These are phyloP conservation scores for Nephrocerus scutellatus DNA, from an alignment of 2,888 invertebrate genomes.

Conservation along the genomic window DNA sequence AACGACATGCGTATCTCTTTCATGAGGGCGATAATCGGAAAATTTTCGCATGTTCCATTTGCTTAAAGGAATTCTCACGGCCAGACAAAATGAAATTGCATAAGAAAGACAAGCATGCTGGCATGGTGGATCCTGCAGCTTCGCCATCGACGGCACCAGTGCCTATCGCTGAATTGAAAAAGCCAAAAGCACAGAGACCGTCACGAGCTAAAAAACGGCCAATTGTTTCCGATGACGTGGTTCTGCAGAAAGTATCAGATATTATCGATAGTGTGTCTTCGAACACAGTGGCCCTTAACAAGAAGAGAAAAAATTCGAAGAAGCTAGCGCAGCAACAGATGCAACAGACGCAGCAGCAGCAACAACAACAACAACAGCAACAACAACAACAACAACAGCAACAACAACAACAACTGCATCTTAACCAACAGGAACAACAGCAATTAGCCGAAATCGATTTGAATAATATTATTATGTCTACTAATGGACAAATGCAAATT, in stretches of 20 bases:
- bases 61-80: conserved; percentile 43
- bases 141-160: conserved; percentile 14
- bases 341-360: conserved; percentile 24
- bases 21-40: conserved; percentile 44
- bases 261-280: no score
- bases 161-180: conserved; percentile 21
- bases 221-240: no score
- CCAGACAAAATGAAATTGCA: conserved; percentile 47
- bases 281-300: no score
- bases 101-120: conserved; percentile 44
- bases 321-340: conserved; percentile 12
- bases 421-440: conserved; percentile 28
- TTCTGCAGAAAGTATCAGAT: no score
- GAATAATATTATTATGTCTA: conserved; percentile 43
- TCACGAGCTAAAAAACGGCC: no score
- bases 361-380: conserved; percentile 21
- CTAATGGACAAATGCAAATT: conserved; percentile 40
- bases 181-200: conserved; percentile 25
- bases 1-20: conserved; percentile 43
- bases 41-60: conserved; percentile 43
- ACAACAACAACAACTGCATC: conserved; percentile 18
- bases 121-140: conserved; percentile 33
- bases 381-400: conserved; percentile 23
- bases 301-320: no score
- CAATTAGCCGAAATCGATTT: conserved; percentile 40